Evolutionary conservation across 1,140 invertebrate species (phyloP), one percentile per base, ranked within the genome.

Genomic region (Achroia grisella): DNA sequence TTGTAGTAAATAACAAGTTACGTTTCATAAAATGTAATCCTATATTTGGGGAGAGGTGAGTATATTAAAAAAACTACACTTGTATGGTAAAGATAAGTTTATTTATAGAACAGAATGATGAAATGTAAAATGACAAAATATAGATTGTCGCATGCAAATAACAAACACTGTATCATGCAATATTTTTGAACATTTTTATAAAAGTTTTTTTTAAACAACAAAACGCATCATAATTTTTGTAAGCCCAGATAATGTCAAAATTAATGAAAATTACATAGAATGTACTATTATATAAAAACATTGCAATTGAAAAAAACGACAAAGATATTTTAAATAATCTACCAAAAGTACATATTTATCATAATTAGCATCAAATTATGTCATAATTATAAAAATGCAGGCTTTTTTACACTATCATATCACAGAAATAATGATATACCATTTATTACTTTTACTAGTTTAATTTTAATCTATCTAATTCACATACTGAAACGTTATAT

Each of bases 101-200:
- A 74, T 72, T 78, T 44, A 58, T 52, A 60, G 52, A 73, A 58
- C 50, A 29, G 29, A 32, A 46, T 42, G 41, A 45, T 46, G 62
- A 62, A 33, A 33, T 35, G n/a, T n/a, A 23, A 23, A n/a, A n/a
- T 17, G 4, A n/a, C 66, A 74, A 62, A 48, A 71, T 71, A 69
- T 66, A 37, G 10, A 31, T 37, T n/a, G 14, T 73, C 59, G 57
- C 73, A 80, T 80, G 73, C 71, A 75, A 65, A 61, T 46, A 75
- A 71, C 62, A 66, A 75, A 59, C 68, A 77, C 71, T 62, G 62
- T 63, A 57, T 52, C 74, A 78, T 81, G 72, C 74, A 75, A 70
- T 70, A 59, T 69, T 73, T 72, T 62, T 55, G 17, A 4, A 37
- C 14, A 17, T 37, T 37, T 35, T 14, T 11, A 14, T 9, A 15